Evolutionary conservation across 2,113 vertebrate genomes (phyloP), one percentile per base, ranked within the genome.

Genomic region (Brachyhypopomus occidentalis): DNA sequence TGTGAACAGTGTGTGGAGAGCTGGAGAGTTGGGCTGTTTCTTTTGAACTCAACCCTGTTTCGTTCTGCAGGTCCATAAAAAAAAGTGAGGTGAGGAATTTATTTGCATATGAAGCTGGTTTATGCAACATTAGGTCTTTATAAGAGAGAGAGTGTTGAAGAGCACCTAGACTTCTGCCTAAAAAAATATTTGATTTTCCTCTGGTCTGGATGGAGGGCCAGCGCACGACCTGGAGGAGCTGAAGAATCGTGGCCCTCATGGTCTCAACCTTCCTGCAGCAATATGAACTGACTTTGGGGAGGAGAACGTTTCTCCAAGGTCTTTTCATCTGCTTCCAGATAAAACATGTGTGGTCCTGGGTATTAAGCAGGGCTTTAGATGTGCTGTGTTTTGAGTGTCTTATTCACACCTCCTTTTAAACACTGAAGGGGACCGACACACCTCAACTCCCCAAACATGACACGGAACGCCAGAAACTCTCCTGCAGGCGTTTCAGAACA

Each of bases 351-450:
- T 20, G 82, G 34, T 63, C 75, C 16, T 64, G 52, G 41, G 60
- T 55, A 67, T 67, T 81, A 63, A 34, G 23, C 23, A 27, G 41
- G 60, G 55, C 64, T 27, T 1, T 12, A 25, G 71, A 70, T 52
- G 36, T 30, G 60, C 20, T 34, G 45, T 52, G 72, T 11, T 36
- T 38, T 70, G 41, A 63, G 56, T 81, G 59, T 81, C 75, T 75
- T 64, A 76, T 84, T 86, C 76, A 84, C 82, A 79, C 75, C 64
- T 82, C 62, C 20, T 75, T 81, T 69, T 63, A 20, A 85, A 56
- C 70, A 30, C 66, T 22, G 55, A 30, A 75, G 64, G 20, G 34
- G 60, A 19, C 58, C 59, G 59, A 85, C 48, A 74, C 45, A 64
- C 30, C 73, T 79, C 77, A 23, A 30, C 67, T 52, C 34, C 60